Evolutionary conservation across 2,797 vertebrate genomes (phyloP), one percentile per base, ranked within the genome.

Genomic region (Miichthys miiuy): DNA sequence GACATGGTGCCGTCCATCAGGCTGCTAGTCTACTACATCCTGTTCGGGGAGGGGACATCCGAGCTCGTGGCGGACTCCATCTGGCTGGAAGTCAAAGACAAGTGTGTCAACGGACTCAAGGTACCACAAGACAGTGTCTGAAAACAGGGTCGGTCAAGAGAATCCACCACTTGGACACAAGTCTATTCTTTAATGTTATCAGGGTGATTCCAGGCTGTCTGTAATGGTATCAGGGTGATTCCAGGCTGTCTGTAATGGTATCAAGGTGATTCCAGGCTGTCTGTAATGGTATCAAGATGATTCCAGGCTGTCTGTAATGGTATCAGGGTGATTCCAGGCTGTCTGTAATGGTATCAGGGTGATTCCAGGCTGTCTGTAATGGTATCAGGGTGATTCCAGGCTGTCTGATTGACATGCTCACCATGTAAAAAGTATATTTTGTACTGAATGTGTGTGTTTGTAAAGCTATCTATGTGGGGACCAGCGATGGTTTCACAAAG

Each of bases 31-130:
- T 99, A 97, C 87, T 98, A 98, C 89, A 93, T 97, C 46, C 90
- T 97, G 58, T 91, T 68, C 1, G 96, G 95, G 58, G 96, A 97
- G 81, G 86, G 92, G 23, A 93, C 77, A 0, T 92, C 96, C 0
- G 98, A 99, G 87, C 87, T 99, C 72, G 97, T 99, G 68, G 97
- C 97, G 2, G 97, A 99, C 88, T 97, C 97, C 0, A 81, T 97
- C 7, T 98, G 97, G 97, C 80, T 99, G 73, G 91, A 97, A 0
- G 90, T 99, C 73, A 93, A 90, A 63, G 96, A 94, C 79, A 96
- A 95, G 38, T 99, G 98, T 90, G 88, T 96, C 55, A 97, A 95
- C 13, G 91, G 83, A 64, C 95, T 98, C 8, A 81, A 95, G 83
- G 98, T 99, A 68, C 11, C 6, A 34, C 6, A 12, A 42, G 51